Percentiles rank a stretch among this genome's conserved stretches.
phyloP scores from a whole-genome alignment of 2,888 invertebrate species.

The Nasonovia ribisnigri region DNA sequence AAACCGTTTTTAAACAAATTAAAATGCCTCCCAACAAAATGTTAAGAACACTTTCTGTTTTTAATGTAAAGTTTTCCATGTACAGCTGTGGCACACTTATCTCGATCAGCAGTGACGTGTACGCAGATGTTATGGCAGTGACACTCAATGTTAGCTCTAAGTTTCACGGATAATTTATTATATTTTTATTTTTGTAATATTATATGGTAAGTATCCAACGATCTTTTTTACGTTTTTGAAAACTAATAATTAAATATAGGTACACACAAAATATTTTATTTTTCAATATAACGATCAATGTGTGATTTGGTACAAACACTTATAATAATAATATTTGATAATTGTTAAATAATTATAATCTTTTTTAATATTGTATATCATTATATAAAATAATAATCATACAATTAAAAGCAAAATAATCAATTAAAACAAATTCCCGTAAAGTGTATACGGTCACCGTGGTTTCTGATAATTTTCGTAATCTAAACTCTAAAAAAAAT shows the following conservation, averaged over 20 bases:
- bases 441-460: background rate
- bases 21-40: background rate
- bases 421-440: background rate
- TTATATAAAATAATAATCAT: background rate
- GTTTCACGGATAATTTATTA: background rate
- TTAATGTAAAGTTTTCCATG: background rate
- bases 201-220: background rate
- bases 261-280: background rate
- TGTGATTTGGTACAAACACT: background rate
- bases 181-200: background rate
- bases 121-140: background rate
- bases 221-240: background rate
- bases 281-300: background rate
- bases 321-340: background rate
- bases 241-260: background rate
- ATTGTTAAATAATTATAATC: background rate
- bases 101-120: background rate
- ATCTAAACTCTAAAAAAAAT: no score
- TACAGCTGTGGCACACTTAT: conserved; percentile 3
- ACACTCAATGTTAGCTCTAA: background rate
- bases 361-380: background rate
- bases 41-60: background rate
- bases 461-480: background rate
- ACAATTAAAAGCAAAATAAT: background rate
- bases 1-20: background rate